Conservation (phyloP, 2,888 invertebrate species). For the Cordilura impudica region DNA sequence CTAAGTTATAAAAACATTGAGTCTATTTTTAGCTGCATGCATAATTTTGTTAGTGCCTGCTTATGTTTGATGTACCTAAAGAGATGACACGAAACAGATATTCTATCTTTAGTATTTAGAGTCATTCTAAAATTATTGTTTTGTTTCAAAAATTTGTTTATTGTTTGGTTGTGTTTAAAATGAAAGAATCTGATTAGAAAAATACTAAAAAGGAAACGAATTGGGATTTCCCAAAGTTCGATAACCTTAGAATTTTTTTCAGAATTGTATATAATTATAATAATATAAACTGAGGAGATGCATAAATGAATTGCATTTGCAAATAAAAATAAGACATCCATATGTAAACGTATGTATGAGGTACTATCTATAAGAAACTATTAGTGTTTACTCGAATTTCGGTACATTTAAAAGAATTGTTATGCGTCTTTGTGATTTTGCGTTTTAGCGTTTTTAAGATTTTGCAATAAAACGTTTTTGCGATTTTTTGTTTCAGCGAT, state of each 20-base stretch:
- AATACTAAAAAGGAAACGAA: not conserved
- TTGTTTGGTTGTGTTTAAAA: not conserved
- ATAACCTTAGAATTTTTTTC: conserved; percentile 1
- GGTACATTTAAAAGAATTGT: too few relatives aligned
- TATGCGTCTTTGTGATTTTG: too few relatives aligned
- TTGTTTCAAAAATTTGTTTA: conserved; percentile 3
- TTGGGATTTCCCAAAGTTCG: not conserved
- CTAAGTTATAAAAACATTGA: conserved; percentile 27
- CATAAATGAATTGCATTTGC: too few relatives aligned
- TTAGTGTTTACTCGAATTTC: too few relatives aligned
- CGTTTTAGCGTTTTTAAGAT: too few relatives aligned
- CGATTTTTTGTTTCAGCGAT: too few relatives aligned
- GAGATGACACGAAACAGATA: conserved; percentile 28
- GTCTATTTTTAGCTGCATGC: conserved; percentile 15
- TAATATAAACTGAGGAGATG: too few relatives aligned
- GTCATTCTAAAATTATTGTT: not conserved
- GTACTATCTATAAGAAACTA: too few relatives aligned
- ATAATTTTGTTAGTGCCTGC: not conserved
- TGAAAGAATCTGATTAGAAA: conserved; percentile 9
- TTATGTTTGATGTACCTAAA: conserved; percentile 9
- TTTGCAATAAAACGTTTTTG: too few relatives aligned
- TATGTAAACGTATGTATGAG: too few relatives aligned
- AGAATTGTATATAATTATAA: too few relatives aligned
- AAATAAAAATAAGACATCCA: too few relatives aligned
- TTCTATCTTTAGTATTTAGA: not conserved